A percentile compares a stretch with the other conserved stretches of the same genome.
Conservation (phyloP, 2,113 vertebrate genomes). For the Holacanthus passer region DNA sequence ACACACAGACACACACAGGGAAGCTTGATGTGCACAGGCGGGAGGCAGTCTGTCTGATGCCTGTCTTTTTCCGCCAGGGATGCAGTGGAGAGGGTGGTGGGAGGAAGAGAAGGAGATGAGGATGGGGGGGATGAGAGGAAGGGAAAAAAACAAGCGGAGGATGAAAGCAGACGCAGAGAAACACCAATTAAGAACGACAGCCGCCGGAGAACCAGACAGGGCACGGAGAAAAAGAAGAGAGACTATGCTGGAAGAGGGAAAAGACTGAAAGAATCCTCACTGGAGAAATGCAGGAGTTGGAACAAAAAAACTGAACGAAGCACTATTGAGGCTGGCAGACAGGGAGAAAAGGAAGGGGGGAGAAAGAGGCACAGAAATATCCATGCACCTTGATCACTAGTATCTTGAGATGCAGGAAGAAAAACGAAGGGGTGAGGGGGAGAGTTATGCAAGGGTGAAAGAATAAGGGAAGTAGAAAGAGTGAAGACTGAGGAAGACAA, state of each 20-base stretch:
- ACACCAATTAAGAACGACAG: constrained; percentile 79
- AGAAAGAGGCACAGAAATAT: constrained; percentile 30
- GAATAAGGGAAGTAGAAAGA: not conserved
- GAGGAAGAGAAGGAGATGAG: constrained; percentile 32
- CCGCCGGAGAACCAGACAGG: constrained; percentile 67
- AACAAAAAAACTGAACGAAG: constrained; percentile 35
- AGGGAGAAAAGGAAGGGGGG: not conserved
- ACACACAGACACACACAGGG: constrained; percentile 48
- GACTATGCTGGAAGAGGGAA: constrained; percentile 40
- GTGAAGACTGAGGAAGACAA: constrained; percentile 26
- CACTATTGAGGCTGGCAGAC: constrained; percentile 54
- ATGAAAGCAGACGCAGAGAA: constrained; percentile 74
- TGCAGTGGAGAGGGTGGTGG: constrained; percentile 47
- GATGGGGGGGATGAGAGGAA: constrained; percentile 2
- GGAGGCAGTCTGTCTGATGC: constrained; percentile 66
- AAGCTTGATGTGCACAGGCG: constrained; percentile 48
- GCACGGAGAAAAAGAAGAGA: constrained; percentile 44
- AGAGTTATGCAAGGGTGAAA: constrained; percentile 24
- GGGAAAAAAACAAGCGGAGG: constrained; percentile 41
- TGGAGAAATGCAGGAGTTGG: constrained; percentile 43
- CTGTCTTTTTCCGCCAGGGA: constrained; percentile 66
- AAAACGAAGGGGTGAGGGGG: constrained; percentile 3
- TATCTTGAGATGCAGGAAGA: constrained; percentile 24
- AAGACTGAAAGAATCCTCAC: constrained; percentile 46
- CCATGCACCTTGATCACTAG: constrained; percentile 47